These are phyloP conservation scores for Bufo gargarizans DNA, from an alignment of 2,113 vertebrate genomes.

Conservation along the genomic window DNA sequence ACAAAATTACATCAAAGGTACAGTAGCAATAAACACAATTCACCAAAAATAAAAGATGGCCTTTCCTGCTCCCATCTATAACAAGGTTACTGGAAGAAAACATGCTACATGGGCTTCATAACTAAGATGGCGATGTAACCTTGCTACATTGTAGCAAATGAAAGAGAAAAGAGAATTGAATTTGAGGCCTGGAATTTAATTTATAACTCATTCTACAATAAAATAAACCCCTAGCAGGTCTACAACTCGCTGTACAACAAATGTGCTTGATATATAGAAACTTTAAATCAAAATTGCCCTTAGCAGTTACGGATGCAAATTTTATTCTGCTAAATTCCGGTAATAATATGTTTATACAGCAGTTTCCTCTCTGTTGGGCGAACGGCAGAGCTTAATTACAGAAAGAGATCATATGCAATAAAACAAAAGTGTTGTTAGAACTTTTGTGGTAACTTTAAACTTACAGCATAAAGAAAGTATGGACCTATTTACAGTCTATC, in stretches of 20 bases:
- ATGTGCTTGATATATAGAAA: constrained; percentile 41
- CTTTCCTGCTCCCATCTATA: constrained; percentile 24
- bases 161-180: constrained; percentile 43
- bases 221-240: constrained; percentile 42
- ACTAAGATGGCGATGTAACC: constrained; percentile 16
- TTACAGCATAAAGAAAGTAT: not conserved
- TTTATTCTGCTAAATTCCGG: constrained; percentile 28
- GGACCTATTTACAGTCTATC: not conserved
- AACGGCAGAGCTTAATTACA: constrained; percentile 25
- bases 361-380: constrained; percentile 29
- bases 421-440: constrained; percentile 28
- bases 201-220: constrained; percentile 37
- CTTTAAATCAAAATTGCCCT: constrained; percentile 43
- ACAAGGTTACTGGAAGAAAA: constrained; percentile 17
- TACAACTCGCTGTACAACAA: constrained; percentile 32
- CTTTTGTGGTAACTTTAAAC: not conserved
- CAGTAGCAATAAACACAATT: constrained; percentile 30
- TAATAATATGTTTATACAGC: constrained; percentile 41
- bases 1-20: not conserved
- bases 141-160: constrained; percentile 33
- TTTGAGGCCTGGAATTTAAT: constrained; percentile 35
- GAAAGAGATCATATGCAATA: constrained; percentile 28
- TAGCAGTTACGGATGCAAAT: constrained; percentile 40
- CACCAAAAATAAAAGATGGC: not conserved
- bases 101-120: constrained; percentile 28